A percentile compares a stretch with the other conserved stretches of the same genome.
These are phyloP conservation scores for Rhopilema esculentum DNA, from an alignment of 30 jellyfish, hydroid and myxozoan genomes.

Conservation along the genomic window DNA sequence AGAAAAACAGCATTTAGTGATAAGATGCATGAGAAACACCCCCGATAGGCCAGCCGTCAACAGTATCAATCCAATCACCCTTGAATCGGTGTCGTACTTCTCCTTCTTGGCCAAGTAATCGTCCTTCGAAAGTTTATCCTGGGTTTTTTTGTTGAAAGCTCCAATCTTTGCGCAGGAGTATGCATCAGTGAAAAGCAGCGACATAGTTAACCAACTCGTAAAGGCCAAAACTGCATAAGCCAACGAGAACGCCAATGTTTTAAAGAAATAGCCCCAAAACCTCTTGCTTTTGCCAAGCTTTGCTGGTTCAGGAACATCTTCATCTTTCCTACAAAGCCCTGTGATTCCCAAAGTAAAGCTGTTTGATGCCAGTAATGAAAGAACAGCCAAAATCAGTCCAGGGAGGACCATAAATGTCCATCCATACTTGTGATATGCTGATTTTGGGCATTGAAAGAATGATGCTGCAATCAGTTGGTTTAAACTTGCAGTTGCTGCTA, in stretches of 20 bases:
- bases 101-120: not conserved
- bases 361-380: slow-evolving; percentile 26
- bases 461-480: slow-evolving; percentile 20
- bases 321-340: slow-evolving; percentile 41
- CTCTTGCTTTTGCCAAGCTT: slow-evolving; percentile 32
- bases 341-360: not conserved
- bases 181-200: slow-evolving; percentile 47
- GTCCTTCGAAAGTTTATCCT: not conserved
- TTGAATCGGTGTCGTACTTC: slow-evolving; percentile 5
- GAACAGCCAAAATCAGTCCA: slow-evolving; percentile 16
- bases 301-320: slow-evolving; percentile 34
- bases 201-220: slow-evolving; percentile 33
- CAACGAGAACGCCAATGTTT: slow-evolving; percentile 11
- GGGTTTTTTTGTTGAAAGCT: not conserved
- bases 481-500: slow-evolving; percentile 26
- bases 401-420: slow-evolving; percentile 37
- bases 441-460: slow-evolving; percentile 47
- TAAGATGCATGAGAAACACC: not conserved
- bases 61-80: slow-evolving; percentile 19
- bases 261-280: slow-evolving; percentile 13
- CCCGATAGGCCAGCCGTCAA: slow-evolving; percentile 2
- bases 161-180: slow-evolving; percentile 45
- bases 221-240: slow-evolving; percentile 18
- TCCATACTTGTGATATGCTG: slow-evolving; percentile 32
- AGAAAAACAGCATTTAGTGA: slow-evolving; percentile 24